Evolutionary conservation across 2,113 vertebrate species (phyloP), one percentile per base, ranked within the genome.

Genomic region (Alaudala cheleensis): DNA sequence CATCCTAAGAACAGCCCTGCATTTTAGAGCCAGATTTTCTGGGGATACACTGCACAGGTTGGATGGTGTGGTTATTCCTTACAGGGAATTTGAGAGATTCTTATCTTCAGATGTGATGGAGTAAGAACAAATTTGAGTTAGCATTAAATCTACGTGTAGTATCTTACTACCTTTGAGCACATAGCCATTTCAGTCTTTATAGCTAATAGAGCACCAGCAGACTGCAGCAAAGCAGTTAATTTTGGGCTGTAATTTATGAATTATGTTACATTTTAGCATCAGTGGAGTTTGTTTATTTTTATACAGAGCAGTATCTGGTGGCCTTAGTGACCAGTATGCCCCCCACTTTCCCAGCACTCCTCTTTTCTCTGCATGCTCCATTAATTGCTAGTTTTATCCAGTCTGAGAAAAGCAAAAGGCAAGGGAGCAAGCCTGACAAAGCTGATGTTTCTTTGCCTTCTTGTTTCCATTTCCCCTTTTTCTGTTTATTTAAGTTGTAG

Each of bases 401-500:
- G n/a, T 42, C 58, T 69, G 18, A 93, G 66, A 61, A 94, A 70
- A 86, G 66, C 37, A 93, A 93, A 92, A 82, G 62, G 28, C 81
- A 93, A 92, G 28, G 40, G 66, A 93, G 71, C 44, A 91, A 94
- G 49, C 29, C 65, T 87, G 60, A 57, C 24, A 91, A 91, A 82
- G 18, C 58, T 92, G 85, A 72, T 67, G 18, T 58, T 92, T 95
- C 93, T 92, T 88, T 93, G 62, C 49, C 62, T 88, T 45, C 42
- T 73, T 88, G 42, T 53, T 90, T 93, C 82, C 23, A 56, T 84
- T 86, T 84, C 47, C 26, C 24, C 10, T 60, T 93, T 76, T 86
- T 53, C 42, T 86, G 33, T 93, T 95, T 94, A 76, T 80, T 85
- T 82, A 88, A 66, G 31, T 76, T 76, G 88, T 69, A 94, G 42